Percentiles rank a stretch among this genome's conserved stretches.
These are phyloP conservation scores for Oreochromis aureus DNA, from an alignment of 2,113 vertebrate genomes.

Conservation along the genomic window DNA sequence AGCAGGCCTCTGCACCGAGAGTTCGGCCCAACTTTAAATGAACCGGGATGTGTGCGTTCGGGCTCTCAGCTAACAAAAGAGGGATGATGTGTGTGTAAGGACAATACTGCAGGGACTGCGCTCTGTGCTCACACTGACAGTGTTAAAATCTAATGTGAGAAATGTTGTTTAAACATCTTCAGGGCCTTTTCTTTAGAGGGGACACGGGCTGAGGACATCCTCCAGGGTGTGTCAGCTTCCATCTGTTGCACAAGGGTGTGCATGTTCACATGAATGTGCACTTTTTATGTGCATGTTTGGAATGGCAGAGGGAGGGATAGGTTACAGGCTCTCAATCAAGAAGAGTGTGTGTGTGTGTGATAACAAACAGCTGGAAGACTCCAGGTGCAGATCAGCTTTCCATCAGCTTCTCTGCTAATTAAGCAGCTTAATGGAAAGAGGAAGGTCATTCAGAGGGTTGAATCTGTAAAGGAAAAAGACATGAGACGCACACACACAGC, in stretches of 20 bases:
- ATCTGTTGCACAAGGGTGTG: background rate
- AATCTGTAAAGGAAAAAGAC: background rate
- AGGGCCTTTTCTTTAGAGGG: constrained; percentile 3
- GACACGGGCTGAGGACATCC: constrained; percentile 4
- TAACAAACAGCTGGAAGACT: constrained; percentile 43
- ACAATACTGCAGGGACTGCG: background rate
- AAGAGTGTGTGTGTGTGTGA: background rate
- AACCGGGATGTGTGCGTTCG: background rate
- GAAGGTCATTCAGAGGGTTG: constrained; percentile 26
- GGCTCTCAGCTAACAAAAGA: background rate
- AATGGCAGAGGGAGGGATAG: background rate
- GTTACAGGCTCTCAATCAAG: background rate
- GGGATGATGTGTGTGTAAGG: background rate
- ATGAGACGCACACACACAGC: background rate
- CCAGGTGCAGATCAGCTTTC: constrained; percentile 33
- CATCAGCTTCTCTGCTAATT: constrained; percentile 34
- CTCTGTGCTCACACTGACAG: background rate
- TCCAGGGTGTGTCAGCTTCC: constrained; percentile 10
- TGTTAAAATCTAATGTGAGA: background rate
- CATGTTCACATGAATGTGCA: background rate
- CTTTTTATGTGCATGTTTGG: background rate
- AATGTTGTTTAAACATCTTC: background rate
- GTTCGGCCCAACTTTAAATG: background rate
- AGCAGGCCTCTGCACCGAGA: background rate
- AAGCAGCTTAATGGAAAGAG: constrained; percentile 45